phyloP scores from a whole-genome alignment of 2,797 vertebrate species.

The Microctenopoma steveboyesi region DNA sequence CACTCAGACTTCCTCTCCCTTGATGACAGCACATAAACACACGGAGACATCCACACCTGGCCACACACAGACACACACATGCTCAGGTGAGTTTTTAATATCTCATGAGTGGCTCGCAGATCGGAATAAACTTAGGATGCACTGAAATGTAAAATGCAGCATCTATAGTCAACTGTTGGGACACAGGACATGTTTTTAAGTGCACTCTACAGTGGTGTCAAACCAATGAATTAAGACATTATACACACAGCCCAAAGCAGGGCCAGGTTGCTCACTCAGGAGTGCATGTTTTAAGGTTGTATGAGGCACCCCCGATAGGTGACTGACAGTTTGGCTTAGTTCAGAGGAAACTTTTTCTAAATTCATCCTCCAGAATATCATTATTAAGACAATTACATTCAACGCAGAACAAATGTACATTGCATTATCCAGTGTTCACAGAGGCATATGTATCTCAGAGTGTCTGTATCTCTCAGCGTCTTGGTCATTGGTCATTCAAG shows the following conservation, averaged over 20 bases:
- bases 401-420: conserved; percentile 36
- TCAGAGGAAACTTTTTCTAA: conserved; percentile 32
- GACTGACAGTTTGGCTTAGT: conserved; percentile 52
- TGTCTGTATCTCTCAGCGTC: conserved; percentile 8
- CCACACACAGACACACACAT: conserved; percentile 37
- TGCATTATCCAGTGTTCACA: conserved; percentile 16
- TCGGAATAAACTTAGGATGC: conserved; percentile 52
- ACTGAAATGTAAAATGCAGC: conserved; percentile 59
- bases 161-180: conserved; percentile 46
- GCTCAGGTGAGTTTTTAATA: conserved; percentile 77
- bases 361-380: conserved; percentile 37
- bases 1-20: conserved; percentile 10
- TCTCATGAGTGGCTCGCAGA: conserved; percentile 65
- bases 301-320: conserved; percentile 21
- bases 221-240: conserved; percentile 57
- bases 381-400: conserved; percentile 41
- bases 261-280: conserved; percentile 37
- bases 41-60: conserved; percentile 13
- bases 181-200: conserved; percentile 56
- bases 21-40: conserved; percentile 27
- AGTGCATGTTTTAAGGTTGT: conserved; percentile 37
- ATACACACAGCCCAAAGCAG: conserved; percentile 48
- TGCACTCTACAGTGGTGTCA: conserved; percentile 51
- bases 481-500: conserved; percentile 29
- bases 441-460: conserved; percentile 8